Base-by-base conservation (phyloP, 2,113 vertebrate species). In the Mustela nigripes region DNA sequence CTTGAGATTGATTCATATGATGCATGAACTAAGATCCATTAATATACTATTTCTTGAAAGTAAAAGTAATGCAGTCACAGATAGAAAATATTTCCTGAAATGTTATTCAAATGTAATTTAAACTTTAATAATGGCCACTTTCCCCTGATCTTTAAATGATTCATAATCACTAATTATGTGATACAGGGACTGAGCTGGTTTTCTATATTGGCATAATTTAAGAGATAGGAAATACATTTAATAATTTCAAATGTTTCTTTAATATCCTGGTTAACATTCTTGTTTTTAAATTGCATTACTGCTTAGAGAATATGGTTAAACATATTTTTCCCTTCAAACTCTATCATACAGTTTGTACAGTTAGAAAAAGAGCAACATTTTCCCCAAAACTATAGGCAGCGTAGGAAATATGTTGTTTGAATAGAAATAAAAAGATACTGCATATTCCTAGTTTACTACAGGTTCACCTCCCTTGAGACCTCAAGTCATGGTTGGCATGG, bases 221-320 rank as follows among this genome's bases (percentile, higher is more conserved):
- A 96, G 81, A 93, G 62, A 87, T 2, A 79, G 69, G 91, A 93
- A 94, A 80, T 39, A 39, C 22, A 81, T 11, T 93, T 95, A 91
- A 97, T 96, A 98, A 93, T 95, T 94, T 88, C 76, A 96, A 97
- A 88, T 91, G 76, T 95, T 94, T 94, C 87, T 91, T 87, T 94
- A 96, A 76, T 92, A 76, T 65, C 39, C 31, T 73, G 65, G 39
- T 93, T 95, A 95, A 76, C 50, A 88, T 80, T 92, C 63, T 89
- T 88, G 36, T n/a, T 89, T 89, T 93, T 39, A 82, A 97, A 89
- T 96, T 81, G 33, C 22, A 90, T 81, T 63, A 36, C 33, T 86
- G 60, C 81, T 65, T 63, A 12, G 85, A 81, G 85, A 97, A 91
- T 87, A 67, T 80, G 50, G 28, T 94, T 92, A 90, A 82, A 81